phyloP scores from a whole-genome alignment of 2,888 invertebrate genomes.

The Ectemnius continuus region DNA sequence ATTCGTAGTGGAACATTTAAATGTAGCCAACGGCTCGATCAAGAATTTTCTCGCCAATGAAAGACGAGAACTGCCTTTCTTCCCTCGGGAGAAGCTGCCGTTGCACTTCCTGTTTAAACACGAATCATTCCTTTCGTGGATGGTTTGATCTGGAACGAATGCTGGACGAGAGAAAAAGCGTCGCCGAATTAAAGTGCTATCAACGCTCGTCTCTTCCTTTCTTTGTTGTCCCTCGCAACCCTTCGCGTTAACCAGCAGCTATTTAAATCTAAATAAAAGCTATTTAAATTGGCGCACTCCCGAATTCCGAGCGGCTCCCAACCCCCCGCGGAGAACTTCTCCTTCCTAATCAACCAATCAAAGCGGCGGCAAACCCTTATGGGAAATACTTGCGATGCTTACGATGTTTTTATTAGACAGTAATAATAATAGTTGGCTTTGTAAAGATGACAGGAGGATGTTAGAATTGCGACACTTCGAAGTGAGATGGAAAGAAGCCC shows the following conservation, averaged over 20 bases:
- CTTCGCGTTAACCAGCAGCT: slow-evolving; percentile 49
- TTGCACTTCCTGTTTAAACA: slow-evolving; percentile 73
- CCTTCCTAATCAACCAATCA: too few species aligned
- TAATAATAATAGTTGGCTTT: too few species aligned
- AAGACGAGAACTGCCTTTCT: slow-evolving; percentile 52
- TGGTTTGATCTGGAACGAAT: slow-evolving; percentile 30
- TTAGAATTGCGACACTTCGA: neutral
- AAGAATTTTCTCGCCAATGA: slow-evolving; percentile 69
- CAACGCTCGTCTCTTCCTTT: slow-evolving; percentile 61
- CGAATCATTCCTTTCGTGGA: slow-evolving; percentile 51
- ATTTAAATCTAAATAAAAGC: slow-evolving; percentile 56
- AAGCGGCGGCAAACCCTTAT: too few species aligned
- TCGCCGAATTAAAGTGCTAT: slow-evolving; percentile 64
- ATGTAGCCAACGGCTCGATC: slow-evolving; percentile 67
- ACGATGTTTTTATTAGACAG: too few species aligned
- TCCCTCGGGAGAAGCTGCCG: too few species aligned
- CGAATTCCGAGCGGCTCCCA: too few species aligned
- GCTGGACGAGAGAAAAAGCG: slow-evolving; percentile 44
- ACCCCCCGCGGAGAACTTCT: too few species aligned
- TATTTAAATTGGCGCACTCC: slow-evolving; percentile 43
- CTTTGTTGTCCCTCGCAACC: slow-evolving; percentile 26
- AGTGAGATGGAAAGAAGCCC: slow-evolving; percentile 60
- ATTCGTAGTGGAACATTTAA: slow-evolving; percentile 33
- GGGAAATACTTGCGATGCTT: too few species aligned
- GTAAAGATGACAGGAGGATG: neutral